Conservation (phyloP, 23 tunicate species). For the Ciona savignyi region DNA sequence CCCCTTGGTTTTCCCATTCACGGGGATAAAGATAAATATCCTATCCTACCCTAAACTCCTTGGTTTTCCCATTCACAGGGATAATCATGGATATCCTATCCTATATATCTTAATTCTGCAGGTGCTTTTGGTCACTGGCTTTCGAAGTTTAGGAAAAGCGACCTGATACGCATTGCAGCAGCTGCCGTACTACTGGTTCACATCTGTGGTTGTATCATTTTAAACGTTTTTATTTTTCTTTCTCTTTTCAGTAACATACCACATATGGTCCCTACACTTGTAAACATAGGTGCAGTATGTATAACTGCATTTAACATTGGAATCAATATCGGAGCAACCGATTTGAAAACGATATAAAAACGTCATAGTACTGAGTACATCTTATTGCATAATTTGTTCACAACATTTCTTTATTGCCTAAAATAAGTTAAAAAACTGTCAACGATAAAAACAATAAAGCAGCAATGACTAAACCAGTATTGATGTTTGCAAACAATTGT, state of each 20-base stretch:
- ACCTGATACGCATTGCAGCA: neutral
- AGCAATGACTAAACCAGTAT: neutral
- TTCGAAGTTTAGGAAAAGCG: neutral
- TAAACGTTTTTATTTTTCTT: neutral
- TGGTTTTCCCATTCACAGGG: too few relatives aligned
- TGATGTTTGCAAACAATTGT: too few relatives aligned
- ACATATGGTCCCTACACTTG: neutral
- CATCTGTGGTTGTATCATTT: neutral
- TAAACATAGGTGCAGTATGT: neutral
- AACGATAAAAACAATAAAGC: too few relatives aligned
- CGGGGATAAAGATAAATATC: too few relatives aligned
- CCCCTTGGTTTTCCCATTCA: neutral
- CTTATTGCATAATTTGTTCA: too few relatives aligned
- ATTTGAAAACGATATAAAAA: too few relatives aligned
- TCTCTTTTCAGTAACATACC: neutral
- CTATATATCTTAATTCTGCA: neutral
- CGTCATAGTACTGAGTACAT: too few relatives aligned
- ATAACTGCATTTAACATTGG: neutral
- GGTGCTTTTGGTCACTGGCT: constrained; percentile 1
- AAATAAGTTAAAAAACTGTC: too few relatives aligned
- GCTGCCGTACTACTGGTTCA: neutral
- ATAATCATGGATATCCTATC: too few relatives aligned
- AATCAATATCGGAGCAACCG: neutral
- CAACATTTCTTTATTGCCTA: too few relatives aligned
- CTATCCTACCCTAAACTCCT: too few relatives aligned